Evolutionary conservation across 2,888 invertebrate genomes (phyloP).

Genomic region (Belgica antarctica): DNA sequence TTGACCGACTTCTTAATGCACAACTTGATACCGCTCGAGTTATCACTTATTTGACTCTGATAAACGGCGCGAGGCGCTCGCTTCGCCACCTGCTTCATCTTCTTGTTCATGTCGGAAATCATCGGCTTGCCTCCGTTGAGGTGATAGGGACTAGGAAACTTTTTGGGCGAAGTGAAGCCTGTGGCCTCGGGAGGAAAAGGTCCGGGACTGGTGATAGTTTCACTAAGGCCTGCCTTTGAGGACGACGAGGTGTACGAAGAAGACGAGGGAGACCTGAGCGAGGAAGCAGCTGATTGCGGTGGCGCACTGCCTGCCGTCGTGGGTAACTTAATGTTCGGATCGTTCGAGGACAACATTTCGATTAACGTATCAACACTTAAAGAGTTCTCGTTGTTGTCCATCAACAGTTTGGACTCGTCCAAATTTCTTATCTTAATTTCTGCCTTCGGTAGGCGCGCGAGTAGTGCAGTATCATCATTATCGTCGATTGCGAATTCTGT

Average conservation of each 20-base stretch:
- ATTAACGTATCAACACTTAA: constrained; percentile 35
- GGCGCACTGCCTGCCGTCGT: not conserved
- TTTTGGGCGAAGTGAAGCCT: constrained; percentile 34
- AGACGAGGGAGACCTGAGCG: constrained; percentile 37
- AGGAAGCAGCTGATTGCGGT: not conserved
- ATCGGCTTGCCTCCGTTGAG: constrained; percentile 54
- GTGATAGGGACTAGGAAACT: constrained; percentile 36
- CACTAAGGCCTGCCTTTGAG: not conserved
- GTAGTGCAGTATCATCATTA: constrained; percentile 22
- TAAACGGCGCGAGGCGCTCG: constrained; percentile 58
- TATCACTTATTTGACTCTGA: constrained; percentile 59
- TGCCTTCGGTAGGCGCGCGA: constrained; percentile 4
- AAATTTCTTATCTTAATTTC: constrained; percentile 32
- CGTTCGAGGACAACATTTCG: constrained; percentile 36
- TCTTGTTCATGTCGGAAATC: constrained; percentile 52
- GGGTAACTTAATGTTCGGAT: constrained; percentile 27
- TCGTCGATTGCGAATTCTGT: not conserved
- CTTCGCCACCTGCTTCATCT: constrained; percentile 49
- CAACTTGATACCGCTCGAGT: constrained; percentile 54
- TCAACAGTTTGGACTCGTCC: constrained; percentile 33
- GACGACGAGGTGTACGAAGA: constrained; percentile 22
- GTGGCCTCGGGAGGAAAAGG: not conserved
- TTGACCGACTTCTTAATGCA: constrained; percentile 54
- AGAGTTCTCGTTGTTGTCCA: constrained; percentile 43
- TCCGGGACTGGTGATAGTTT: not conserved